Percentiles rank a stretch among this genome's conserved stretches.
Evolutionary conservation across 2,113 vertebrate genomes (phyloP).

Genomic region (Sciurus niger): DNA sequence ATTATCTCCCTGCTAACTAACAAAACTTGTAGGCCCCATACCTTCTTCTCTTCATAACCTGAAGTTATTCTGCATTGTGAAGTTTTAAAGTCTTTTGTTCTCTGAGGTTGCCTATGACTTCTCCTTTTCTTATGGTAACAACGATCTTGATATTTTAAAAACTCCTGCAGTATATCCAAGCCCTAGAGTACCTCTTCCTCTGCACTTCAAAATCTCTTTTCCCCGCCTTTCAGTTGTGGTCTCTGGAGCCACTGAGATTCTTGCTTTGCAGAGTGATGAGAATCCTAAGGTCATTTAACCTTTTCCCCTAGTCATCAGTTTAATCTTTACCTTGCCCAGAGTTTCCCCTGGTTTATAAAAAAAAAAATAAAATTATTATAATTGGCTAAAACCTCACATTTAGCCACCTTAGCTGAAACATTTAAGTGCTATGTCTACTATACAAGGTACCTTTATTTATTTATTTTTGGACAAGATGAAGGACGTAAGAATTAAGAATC

Average conservation of each 20-base stretch:
- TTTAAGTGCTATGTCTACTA: neutral
- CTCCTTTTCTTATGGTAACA: conserved; percentile 28
- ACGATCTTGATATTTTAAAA: conserved; percentile 16
- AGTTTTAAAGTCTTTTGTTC: neutral
- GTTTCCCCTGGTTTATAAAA: conserved; percentile 40
- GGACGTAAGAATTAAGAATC: conserved; percentile 34
- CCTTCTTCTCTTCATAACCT: neutral
- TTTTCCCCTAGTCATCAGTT: conserved; percentile 35
- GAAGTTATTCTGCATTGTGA: neutral
- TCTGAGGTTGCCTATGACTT: conserved; percentile 40
- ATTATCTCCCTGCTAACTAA: neutral
- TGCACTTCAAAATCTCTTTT: conserved; percentile 26
- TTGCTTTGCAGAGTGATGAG: conserved; percentile 5
- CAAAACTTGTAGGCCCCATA: neutral
- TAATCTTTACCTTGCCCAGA: conserved; percentile 1
- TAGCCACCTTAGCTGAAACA: neutral
- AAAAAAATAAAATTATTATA: conserved; percentile 9
- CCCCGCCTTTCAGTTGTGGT: neutral
- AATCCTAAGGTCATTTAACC: conserved; percentile 1
- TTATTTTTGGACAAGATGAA: neutral
- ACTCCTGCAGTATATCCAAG: neutral
- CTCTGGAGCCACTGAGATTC: neutral
- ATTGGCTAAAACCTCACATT: conserved; percentile 60
- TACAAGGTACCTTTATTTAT: rapidly evolving
- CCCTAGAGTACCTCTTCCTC: neutral